phyloP scores from a whole-genome alignment of 2,888 invertebrate species.

The Nephrocerus scutellatus region DNA sequence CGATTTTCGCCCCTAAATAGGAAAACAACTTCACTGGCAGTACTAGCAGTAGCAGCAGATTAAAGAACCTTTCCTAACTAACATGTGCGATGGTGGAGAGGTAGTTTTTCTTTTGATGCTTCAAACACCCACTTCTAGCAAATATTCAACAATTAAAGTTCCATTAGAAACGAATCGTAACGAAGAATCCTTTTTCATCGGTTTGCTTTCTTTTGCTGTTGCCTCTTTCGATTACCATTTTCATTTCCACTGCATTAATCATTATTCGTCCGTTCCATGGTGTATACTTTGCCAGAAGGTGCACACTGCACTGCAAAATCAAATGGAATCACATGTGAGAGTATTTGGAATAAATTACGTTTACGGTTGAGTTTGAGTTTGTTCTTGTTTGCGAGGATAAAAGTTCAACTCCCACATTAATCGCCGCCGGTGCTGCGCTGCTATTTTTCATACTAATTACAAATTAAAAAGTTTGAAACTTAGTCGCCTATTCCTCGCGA shows the following conservation, averaged over 20 bases:
- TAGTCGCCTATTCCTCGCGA: too few relatives aligned
- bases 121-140: constrained; percentile 14
- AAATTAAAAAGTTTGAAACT: too few relatives aligned
- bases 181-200: too few relatives aligned
- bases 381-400: background rate
- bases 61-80: too few relatives aligned
- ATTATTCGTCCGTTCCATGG: constrained; percentile 16
- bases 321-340: constrained; percentile 11
- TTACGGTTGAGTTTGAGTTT: background rate
- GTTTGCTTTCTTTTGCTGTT: too few relatives aligned
- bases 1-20: constrained; percentile 14
- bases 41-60: too few relatives aligned
- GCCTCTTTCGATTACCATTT: too few relatives aligned
- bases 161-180: constrained; percentile 24
- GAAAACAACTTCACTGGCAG: too few relatives aligned
- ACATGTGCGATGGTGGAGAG: too few relatives aligned
- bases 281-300: constrained; percentile 4
- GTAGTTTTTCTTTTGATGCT: too few relatives aligned
- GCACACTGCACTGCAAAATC: constrained; percentile 5
- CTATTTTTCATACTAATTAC: constrained; percentile 3
- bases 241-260: constrained; percentile 18
- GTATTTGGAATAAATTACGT: constrained; percentile 14
- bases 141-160: constrained; percentile 25
- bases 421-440: background rate
- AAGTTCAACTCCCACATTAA: background rate